phyloP scores from a whole-genome alignment of 2,797 vertebrate genomes.

The Bucorvus abyssinicus region DNA sequence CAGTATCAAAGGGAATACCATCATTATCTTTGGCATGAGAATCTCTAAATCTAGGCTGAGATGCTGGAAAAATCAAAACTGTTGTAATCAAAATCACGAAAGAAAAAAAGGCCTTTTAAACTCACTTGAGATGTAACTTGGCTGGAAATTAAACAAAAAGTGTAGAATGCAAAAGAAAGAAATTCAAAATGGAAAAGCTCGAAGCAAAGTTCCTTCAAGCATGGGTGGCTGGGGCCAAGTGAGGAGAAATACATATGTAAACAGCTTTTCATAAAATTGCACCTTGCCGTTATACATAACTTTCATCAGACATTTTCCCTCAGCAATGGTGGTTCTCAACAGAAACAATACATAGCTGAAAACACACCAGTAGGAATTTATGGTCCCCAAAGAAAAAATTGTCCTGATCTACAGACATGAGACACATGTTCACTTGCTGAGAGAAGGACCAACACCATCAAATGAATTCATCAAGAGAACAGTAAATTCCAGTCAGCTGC shows the following conservation, averaged over 20 bases:
- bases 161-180: neutral
- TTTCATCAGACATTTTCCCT: neutral
- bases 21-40: neutral
- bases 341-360: neutral
- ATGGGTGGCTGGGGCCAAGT: neutral
- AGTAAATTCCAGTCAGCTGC: neutral
- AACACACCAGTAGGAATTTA: neutral
- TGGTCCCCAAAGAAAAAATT: neutral
- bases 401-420: neutral
- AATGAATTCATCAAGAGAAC: neutral
- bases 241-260: constrained; percentile 15
- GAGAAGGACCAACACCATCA: neutral
- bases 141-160: constrained; percentile 20
- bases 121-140: neutral
- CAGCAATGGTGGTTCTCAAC: neutral
- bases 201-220: neutral
- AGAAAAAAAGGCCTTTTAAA: neutral
- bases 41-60: neutral
- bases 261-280: neutral
- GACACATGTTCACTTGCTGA: neutral
- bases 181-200: neutral
- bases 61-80: neutral
- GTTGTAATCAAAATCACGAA: neutral
- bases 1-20: neutral
- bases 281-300: neutral